These are phyloP conservation scores for Poecilus cupreus DNA, from an alignment of 2,888 invertebrate genomes.

Conservation along the genomic window DNA sequence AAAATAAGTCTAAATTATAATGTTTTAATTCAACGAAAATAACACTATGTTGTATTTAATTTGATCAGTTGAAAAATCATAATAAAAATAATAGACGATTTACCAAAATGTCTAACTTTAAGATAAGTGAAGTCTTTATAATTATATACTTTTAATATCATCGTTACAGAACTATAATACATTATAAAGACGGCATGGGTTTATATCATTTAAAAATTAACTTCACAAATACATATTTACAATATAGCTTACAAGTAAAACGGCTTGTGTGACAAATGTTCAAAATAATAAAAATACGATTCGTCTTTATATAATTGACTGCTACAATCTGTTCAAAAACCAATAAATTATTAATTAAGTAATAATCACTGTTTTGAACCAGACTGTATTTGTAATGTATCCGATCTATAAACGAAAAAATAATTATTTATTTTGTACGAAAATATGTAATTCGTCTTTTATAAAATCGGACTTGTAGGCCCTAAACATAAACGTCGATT, in stretches of 20 bases:
- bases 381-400: neutral
- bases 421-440: conserved; percentile 11
- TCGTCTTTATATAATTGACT: conserved; percentile 14
- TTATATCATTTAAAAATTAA: conserved; percentile 30
- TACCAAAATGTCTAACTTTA: neutral
- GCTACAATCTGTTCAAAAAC: neutral
- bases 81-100: conserved; percentile 32
- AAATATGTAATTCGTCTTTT: conserved; percentile 18
- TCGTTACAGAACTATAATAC: conserved; percentile 45
- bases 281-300: conserved; percentile 22
- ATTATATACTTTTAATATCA: conserved; percentile 46
- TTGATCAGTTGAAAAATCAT: conserved; percentile 11
- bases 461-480: neutral
- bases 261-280: conserved; percentile 10
- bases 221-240: conserved; percentile 51
- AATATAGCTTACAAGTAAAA: conserved; percentile 33
- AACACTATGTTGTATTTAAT: conserved; percentile 31
- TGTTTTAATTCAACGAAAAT: conserved; percentile 48
- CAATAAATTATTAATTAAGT: neutral
- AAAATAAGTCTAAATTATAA: conserved; percentile 19
- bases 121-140: conserved; percentile 29
- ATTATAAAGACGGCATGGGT: conserved; percentile 45
- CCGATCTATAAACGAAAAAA: conserved; percentile 36
- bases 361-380: neutral
- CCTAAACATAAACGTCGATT: too few relatives aligned